Evolutionary conservation across 1,140 invertebrate genomes (phyloP), one percentile per base, ranked within the genome.

Genomic region (Leptinotarsa texana): DNA sequence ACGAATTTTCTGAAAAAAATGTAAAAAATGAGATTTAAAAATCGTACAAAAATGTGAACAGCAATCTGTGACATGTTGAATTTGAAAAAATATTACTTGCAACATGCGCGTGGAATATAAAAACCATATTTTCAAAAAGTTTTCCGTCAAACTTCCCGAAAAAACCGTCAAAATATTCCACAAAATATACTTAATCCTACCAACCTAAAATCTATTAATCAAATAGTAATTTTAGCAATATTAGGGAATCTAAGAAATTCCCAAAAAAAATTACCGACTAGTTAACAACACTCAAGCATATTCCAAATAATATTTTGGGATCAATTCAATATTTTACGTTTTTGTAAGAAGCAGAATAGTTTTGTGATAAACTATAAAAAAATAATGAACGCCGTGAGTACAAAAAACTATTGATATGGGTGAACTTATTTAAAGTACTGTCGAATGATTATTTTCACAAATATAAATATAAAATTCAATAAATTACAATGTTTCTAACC

Each of bases 211-310:
- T 21, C 21, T 24, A 66, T 24, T 13, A 24, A 15, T 66, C 15
- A 24, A 63, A 33, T 21, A 24, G 22, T 66, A 24, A 15, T 24
- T 66, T 66, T 66, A 15, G 22, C 22, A 24, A 66, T 17, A 63
- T 66, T 66, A 22, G 63, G 13, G 3, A 18, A 66, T 13, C 15
- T 15, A 11, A 17, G n/a, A 24, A 22, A 22, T 24, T 66, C 63
- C 22, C 27, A 4, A 48, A 8, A 61, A 65, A 73, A 65, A 42
- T 62, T 62, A 65, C 17, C 22, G 71, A 73, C 71, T 73, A 73
- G 71, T 65, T 65, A 73, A 73, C 71, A 65, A 73, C 71, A 73
- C 71, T 73, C 71, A 63, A 73, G 71, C 61, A 65, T 73, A 51
- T 73, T 73, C 8, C 71, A 73, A 73, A 73, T 65, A 65, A 73